Conservation (phyloP, 2,797 vertebrate species). For the Pseudochirops corinnae region DNA sequence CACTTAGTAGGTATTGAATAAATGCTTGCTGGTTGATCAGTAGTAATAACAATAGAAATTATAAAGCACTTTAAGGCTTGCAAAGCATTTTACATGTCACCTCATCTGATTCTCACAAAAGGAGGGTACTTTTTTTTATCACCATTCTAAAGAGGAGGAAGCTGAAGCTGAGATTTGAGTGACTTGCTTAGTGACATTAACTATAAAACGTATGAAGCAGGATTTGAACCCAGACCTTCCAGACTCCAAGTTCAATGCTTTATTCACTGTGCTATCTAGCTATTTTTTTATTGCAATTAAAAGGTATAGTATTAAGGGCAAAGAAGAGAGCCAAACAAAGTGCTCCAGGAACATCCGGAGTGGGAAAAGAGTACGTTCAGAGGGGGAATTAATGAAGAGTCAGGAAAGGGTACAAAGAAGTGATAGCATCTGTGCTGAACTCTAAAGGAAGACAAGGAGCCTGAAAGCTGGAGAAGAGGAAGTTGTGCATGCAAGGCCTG, state of each 20-base stretch:
- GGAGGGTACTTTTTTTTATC: not conserved
- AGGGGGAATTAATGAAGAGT: not conserved
- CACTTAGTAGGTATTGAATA: not conserved
- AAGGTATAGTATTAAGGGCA: not conserved
- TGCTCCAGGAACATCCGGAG: not conserved
- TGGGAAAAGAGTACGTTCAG: slow-evolving; percentile 1
- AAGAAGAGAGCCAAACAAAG: not conserved
- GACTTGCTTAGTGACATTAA: not conserved
- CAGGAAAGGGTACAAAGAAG: not conserved
- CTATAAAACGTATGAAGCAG: not conserved
- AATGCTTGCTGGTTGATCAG: not conserved
- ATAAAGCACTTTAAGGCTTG: not conserved
- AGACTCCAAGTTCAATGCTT: not conserved
- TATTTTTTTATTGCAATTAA: not conserved
- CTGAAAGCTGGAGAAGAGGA: slow-evolving; percentile 9
- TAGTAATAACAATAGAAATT: not conserved
- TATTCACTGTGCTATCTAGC: not conserved
- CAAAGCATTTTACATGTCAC: not conserved
- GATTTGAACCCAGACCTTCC: not conserved
- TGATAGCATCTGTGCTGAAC: not conserved
- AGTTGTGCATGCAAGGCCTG: not conserved
- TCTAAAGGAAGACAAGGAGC: not conserved
- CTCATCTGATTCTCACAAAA: not conserved
- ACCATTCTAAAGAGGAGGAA: not conserved
- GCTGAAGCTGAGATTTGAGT: not conserved